Base-by-base conservation (phyloP, 2,888 invertebrate species). In the Amitus sp. region DNA sequence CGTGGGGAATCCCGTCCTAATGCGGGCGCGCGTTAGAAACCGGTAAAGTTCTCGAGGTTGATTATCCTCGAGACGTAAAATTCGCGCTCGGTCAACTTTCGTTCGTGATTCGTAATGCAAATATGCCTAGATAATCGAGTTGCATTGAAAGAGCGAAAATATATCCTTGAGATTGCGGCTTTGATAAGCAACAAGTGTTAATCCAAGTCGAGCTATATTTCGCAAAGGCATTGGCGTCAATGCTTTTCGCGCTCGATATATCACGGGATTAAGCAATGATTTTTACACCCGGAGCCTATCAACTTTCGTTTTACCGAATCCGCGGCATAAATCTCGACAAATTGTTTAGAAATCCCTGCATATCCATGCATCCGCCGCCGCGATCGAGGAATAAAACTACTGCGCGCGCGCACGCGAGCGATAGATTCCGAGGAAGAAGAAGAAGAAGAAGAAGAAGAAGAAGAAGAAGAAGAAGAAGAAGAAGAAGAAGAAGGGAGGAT, bases 11-110 rank as follows among this genome's bases (percentile, higher is more conserved):
- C n/a, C n/a, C n/a, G n/a, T n/a, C n/a, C n/a, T n/a, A n/a, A n/a
- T n/a, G n/a, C 62, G 54, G 58, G 49, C 53, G 19, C 62, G 30
- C 39, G 51, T 63, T 27, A 27, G 9, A 27, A 27, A 27, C 5
- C 28, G 28, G 9, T 27, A 9, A 27, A 27, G 9, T 27, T 27
- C n/a, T n/a, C n/a, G n/a, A n/a, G n/a, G n/a, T n/a, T n/a, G n/a
- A n/a, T n/a, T n/a, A n/a, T n/a, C n/a, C n/a, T n/a, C n/a, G n/a
- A n/a, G n/a, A n/a, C n/a, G n/a, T 10, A 33, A 33, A 33, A 9
- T 33, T 33, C 12, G 33, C 15, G 6, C n/a, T n/a, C 37, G 37
- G 12, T 5, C 12, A 15, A 37, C 15, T 37, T 15, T 37, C 37
- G 37, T 37, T 37, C 37, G 37, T 37, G 37, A 37, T 37, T 37